phyloP scores from a whole-genome alignment of 2,113 vertebrate genomes.

The Bubo scandiacus region DNA sequence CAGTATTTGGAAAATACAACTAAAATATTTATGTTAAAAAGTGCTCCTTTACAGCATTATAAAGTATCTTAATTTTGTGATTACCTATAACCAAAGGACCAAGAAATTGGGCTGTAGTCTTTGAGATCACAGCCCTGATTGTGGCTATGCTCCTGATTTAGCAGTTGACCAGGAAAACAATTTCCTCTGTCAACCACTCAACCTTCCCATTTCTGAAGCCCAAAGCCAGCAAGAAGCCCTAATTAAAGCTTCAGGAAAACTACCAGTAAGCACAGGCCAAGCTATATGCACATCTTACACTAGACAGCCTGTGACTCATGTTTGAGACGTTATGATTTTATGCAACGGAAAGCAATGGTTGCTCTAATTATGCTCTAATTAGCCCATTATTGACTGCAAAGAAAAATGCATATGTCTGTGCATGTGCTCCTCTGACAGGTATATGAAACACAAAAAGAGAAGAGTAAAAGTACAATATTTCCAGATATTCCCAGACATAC shows the following conservation, averaged over 20 bases:
- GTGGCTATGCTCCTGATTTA: not conserved
- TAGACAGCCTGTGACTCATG: not conserved
- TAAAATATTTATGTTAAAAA: not conserved
- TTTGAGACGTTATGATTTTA: not conserved
- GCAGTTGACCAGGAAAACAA: not conserved
- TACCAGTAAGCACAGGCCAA: not conserved
- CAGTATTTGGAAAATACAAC: not conserved
- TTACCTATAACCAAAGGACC: not conserved
- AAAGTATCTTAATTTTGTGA: not conserved
- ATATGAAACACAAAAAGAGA: not conserved
- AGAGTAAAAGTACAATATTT: not conserved
- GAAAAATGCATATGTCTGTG: not conserved
- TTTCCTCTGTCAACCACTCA: not conserved
- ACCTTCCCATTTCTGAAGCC: not conserved
- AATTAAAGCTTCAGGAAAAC: not conserved
- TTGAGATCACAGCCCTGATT: not conserved
- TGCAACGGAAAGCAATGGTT: not conserved
- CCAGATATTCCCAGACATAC: not conserved
- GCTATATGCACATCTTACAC: not conserved
- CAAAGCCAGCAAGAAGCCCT: not conserved
- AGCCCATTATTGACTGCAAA: not conserved
- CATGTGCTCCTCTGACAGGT: not conserved
- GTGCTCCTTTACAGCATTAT: not conserved
- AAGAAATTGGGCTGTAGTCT: not conserved
- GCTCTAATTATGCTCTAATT: slow-evolving; percentile 38